Percentiles rank a stretch among this genome's conserved stretches.
Evolutionary conservation across 1,140 invertebrate species (phyloP).

Genomic region (Platyscapa corneri): DNA sequence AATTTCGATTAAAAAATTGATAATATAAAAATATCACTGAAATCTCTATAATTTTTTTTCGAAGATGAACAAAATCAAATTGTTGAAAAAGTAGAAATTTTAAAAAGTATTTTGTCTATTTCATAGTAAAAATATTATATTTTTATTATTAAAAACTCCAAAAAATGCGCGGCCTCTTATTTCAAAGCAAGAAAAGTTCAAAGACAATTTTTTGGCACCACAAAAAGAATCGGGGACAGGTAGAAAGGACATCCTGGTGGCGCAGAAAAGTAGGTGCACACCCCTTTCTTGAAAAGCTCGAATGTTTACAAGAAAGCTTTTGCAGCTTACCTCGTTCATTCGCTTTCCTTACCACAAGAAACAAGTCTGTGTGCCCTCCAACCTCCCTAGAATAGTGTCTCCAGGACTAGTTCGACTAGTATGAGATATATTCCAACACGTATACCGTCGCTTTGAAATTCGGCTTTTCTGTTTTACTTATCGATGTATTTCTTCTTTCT

Average conservation of each 20-base stretch:
- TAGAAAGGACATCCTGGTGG: slow-evolving; percentile 2
- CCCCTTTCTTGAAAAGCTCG: slow-evolving; percentile 51
- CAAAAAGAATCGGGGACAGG: not conserved
- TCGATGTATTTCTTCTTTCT: not conserved
- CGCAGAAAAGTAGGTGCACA: slow-evolving; percentile 51
- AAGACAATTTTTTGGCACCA: not conserved
- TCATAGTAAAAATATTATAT: too few relatives aligned
- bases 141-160: slow-evolving; percentile 5
- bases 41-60: too few relatives aligned
- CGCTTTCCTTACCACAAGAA: slow-evolving; percentile 28
- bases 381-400: not conserved
- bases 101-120: too few relatives aligned
- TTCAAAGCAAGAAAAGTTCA: slow-evolving; percentile 3
- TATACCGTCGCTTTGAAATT: slow-evolving; percentile 18
- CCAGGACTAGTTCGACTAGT: not conserved
- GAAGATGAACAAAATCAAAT: not conserved
- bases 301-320: slow-evolving; percentile 61
- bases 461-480: slow-evolving; percentile 8
- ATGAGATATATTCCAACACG: not conserved
- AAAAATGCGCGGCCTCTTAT: not conserved
- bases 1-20: too few relatives aligned
- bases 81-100: not conserved
- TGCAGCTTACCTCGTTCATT: slow-evolving; percentile 55
- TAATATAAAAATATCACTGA: too few relatives aligned
- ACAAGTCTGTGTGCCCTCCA: not conserved